A percentile compares a stretch with the other conserved stretches of the same genome.
These are phyloP conservation scores for Priapulus caudatus DNA, from an alignment of 2,888 invertebrate genomes.

Conservation along the genomic window DNA sequence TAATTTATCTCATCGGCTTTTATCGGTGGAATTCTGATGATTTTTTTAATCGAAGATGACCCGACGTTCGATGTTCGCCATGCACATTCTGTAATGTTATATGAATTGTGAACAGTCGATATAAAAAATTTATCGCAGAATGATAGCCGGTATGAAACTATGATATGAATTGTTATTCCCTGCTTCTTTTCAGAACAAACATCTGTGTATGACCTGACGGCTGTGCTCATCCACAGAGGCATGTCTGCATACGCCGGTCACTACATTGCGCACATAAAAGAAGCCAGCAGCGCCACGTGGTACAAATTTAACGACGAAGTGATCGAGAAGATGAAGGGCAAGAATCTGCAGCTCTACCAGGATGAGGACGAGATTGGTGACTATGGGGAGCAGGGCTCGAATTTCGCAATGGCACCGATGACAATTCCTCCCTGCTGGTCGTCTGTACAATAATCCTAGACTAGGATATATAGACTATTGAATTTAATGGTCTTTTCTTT, in stretches of 20 bases:
- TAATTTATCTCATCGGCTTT: not conserved
- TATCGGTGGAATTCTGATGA: no score
- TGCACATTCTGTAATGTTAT: no score
- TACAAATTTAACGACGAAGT: conserved; percentile 52
- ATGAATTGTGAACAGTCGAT: no score
- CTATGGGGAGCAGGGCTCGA: not conserved
- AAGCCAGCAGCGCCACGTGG: conserved; percentile 46
- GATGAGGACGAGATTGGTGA: conserved; percentile 42
- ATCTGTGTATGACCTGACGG: conserved; percentile 47
- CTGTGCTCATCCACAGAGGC: conserved; percentile 54
- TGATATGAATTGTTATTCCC: not conserved
- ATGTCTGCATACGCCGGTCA: conserved; percentile 53
- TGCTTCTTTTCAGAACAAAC: conserved; percentile 11
- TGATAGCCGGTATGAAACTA: no score
- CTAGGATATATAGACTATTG: no score
- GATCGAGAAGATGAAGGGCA: conserved; percentile 39
- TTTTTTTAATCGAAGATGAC: no score
- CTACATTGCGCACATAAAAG: conserved; percentile 49
- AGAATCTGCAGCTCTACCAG: conserved; percentile 35
- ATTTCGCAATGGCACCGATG: no score
- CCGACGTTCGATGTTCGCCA: no score
- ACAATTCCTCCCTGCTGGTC: no score
- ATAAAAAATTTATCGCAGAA: no score
- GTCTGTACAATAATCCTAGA: no score
- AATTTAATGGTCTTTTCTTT: no score